Evolutionary conservation across 2,797 vertebrate species (phyloP).

Genomic region (Prunella strophiata): DNA sequence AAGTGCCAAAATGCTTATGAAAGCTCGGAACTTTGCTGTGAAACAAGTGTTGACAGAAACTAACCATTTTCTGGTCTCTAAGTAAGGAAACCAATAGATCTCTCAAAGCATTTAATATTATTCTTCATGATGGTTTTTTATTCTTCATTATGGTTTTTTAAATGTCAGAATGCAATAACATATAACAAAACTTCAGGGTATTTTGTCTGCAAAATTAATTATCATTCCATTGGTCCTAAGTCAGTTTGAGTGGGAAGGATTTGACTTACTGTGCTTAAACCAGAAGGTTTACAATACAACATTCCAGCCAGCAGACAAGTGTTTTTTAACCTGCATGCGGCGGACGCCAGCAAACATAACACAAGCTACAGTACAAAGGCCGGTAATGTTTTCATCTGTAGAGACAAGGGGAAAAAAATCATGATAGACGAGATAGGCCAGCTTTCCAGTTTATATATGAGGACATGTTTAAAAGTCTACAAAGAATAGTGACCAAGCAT

Average conservation of each 20-base stretch:
- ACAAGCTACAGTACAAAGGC: conserved; percentile 78
- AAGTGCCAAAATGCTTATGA: conserved; percentile 15
- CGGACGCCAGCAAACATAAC: conserved; percentile 77
- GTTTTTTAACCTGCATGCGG: conserved; percentile 77
- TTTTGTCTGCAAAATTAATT: conserved; percentile 74
- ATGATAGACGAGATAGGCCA: conserved; percentile 75
- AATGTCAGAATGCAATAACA: conserved; percentile 54
- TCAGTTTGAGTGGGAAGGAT: conserved; percentile 60
- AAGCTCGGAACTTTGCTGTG: conserved; percentile 39
- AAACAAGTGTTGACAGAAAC: conserved; percentile 58
- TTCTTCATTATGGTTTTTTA: conserved; percentile 57
- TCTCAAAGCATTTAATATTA: conserved; percentile 57
- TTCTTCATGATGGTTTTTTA: conserved; percentile 57
- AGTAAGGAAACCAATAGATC: conserved; percentile 47
- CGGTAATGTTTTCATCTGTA: conserved; percentile 46
- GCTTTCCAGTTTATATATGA: conserved; percentile 55
- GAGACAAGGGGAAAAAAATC: conserved; percentile 72
- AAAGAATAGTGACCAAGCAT: not conserved
- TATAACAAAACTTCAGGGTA: conserved; percentile 66
- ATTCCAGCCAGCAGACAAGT: conserved; percentile 64
- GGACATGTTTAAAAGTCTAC: not conserved
- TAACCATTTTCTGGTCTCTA: conserved; percentile 54
- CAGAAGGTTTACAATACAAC: conserved; percentile 56
- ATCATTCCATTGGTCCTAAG: conserved; percentile 62
- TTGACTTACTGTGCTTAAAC: conserved; percentile 63